Evolutionary conservation across 2,888 invertebrate species (phyloP).

Genomic region (Cheiracanthium punctorium): DNA sequence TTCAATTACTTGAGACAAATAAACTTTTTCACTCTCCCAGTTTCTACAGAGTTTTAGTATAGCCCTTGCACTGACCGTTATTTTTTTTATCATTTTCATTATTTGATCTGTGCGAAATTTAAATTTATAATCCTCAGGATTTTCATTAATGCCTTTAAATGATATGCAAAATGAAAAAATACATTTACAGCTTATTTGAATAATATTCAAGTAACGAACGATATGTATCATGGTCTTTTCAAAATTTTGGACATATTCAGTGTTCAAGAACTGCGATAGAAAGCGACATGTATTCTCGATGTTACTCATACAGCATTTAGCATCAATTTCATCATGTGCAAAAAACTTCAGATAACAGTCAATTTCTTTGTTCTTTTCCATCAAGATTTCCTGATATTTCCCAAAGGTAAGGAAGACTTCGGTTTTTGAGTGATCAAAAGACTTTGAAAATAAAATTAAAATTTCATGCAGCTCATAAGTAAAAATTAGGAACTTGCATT

Average conservation of each 20-base stretch:
- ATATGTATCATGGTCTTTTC: not conserved
- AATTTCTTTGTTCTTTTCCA: constrained; percentile 7
- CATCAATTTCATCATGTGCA: not conserved
- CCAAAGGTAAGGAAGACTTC: constrained; percentile 1
- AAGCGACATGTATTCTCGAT: not conserved
- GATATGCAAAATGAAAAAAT: not conserved
- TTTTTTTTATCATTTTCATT: no score
- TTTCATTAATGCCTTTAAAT: not conserved
- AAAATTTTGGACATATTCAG: not conserved
- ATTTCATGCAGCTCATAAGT: not conserved
- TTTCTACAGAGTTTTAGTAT: not conserved
- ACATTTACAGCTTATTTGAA: not conserved
- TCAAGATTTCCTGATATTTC: not conserved
- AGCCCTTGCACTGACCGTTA: not conserved
- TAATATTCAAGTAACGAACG: not conserved
- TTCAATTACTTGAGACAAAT: not conserved
- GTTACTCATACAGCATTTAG: not conserved
- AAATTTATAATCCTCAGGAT: not conserved
- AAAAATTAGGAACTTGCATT: not conserved
- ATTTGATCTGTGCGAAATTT: not conserved
- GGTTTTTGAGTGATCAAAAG: not conserved
- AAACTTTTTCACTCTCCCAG: not conserved
- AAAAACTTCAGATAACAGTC: not conserved
- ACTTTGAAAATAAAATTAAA: not conserved
- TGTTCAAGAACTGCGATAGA: not conserved